phyloP scores from a whole-genome alignment of 2,113 vertebrate genomes.

The Vimba vimba region DNA sequence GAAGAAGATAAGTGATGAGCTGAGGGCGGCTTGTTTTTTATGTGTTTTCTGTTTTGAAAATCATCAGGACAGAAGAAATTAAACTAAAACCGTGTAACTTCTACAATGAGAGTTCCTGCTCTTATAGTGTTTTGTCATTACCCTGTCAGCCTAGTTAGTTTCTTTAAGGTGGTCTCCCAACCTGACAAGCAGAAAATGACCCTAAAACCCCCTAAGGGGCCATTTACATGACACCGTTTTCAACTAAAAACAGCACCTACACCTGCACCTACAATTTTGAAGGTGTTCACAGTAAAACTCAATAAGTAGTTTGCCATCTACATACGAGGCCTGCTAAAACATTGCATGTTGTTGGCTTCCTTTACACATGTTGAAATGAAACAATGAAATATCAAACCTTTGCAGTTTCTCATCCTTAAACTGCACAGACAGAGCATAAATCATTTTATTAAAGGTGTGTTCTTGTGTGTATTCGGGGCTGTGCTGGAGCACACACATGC shows the following conservation, averaged over 20 bases:
- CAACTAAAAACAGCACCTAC: no score
- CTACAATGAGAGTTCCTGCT: background rate
- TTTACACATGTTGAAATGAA: background rate
- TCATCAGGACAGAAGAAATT: background rate
- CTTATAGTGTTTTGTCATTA: background rate
- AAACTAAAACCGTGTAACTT: background rate
- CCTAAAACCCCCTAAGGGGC: background rate
- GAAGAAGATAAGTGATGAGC: background rate
- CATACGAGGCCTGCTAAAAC: background rate
- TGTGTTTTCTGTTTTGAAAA: background rate
- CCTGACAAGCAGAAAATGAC: background rate
- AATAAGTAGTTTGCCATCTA: no score
- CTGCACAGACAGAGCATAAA: background rate
- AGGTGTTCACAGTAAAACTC: no score
- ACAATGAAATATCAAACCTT: background rate
- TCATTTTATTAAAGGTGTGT: constrained; percentile 10
- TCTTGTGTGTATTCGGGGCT: background rate
- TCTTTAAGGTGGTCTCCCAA: background rate
- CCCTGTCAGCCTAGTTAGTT: background rate
- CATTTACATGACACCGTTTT: no score
- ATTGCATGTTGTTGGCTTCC: background rate
- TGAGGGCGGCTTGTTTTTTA: background rate
- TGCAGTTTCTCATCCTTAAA: background rate
- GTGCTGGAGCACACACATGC: background rate
- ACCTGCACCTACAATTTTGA: no score